Conservation (phyloP, 2,888 invertebrate genomes). For the Meloe dianella region DNA sequence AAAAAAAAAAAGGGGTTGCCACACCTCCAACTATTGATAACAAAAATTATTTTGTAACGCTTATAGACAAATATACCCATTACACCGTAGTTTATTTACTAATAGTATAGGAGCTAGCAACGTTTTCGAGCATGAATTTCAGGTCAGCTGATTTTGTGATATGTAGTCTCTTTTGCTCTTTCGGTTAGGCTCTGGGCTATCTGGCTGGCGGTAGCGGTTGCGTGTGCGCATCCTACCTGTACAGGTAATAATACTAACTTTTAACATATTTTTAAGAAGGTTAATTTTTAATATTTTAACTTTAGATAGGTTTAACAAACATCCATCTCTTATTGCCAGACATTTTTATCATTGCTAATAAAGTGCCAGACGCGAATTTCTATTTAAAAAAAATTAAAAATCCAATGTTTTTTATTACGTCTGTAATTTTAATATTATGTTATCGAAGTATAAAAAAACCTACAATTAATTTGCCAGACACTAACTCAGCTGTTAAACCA, state of each 20-base stretch:
- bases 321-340: not conserved
- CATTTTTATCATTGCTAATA: not conserved
- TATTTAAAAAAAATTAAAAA: not conserved
- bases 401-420: not conserved
- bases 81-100: too few species aligned
- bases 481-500: constrained; percentile 21
- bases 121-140: too few species aligned
- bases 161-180: too few species aligned
- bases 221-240: constrained; percentile 17
- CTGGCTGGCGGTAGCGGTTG: constrained; percentile 27
- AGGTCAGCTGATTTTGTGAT: too few species aligned
- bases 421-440: constrained; percentile 7
- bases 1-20: too few species aligned
- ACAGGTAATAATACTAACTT: constrained; percentile 11
- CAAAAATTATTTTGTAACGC: too few species aligned
- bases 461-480: constrained; percentile 26
- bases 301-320: not conserved
- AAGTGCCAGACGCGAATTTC: not conserved
- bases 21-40: too few species aligned
- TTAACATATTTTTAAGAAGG: not conserved
- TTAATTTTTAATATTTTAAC: not conserved
- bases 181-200: too few species aligned
- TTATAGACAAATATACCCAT: too few species aligned
- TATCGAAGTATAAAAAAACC: not conserved
- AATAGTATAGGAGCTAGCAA: too few species aligned